Conservation (phyloP, 2,113 vertebrate species). For the Pelodiscus sinensis region DNA sequence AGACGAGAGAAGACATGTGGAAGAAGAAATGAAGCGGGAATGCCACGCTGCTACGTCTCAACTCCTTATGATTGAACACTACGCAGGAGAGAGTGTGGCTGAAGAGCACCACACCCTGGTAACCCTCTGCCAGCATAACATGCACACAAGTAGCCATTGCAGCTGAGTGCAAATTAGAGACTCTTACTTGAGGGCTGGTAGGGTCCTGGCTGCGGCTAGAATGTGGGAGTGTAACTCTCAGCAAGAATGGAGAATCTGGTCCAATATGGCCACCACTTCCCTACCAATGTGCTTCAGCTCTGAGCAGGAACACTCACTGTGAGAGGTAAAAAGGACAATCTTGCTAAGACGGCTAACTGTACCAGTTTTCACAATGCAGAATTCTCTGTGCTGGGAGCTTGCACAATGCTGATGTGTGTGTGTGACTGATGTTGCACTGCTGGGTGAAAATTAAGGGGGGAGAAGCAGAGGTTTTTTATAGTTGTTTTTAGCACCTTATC, state of each 20-base stretch:
- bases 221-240: not conserved
- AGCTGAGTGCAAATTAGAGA: not conserved
- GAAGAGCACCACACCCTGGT: not conserved
- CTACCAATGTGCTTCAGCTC: not conserved
- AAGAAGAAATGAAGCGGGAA: not conserved
- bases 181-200: not conserved
- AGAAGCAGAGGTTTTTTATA: too few species aligned
- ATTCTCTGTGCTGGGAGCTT: not conserved
- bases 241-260: rapidly evolving
- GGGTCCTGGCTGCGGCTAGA: not conserved
- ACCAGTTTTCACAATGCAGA: not conserved
- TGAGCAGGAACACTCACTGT: not conserved
- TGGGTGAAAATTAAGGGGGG: not conserved
- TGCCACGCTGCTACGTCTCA: not conserved
- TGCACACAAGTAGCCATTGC: not conserved
- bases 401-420: not conserved
- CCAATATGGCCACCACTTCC: not conserved
- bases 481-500: not conserved
- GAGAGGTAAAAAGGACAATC: not conserved
- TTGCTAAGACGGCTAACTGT: not conserved
- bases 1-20: not conserved
- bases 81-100: not conserved
- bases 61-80: not conserved
- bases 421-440: not conserved
- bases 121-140: not conserved